Conservation (phyloP, 2,888 invertebrate species). For the Sinotaia quadrata region DNA sequence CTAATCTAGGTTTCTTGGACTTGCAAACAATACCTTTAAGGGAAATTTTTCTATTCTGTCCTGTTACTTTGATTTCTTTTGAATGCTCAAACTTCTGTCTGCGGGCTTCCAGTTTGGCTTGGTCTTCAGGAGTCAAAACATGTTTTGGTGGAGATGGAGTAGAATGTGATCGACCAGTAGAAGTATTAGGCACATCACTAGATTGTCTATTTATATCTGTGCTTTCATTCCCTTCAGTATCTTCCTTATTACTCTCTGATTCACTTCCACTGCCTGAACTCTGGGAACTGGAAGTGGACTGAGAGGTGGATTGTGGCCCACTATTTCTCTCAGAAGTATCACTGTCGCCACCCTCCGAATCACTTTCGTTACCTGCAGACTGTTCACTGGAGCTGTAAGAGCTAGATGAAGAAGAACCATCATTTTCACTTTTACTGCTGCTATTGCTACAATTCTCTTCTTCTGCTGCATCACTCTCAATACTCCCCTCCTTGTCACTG, state of each 20-base stretch:
- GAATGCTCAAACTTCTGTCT: slow-evolving; percentile 45
- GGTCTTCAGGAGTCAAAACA: slow-evolving; percentile 37
- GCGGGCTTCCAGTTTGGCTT: slow-evolving; percentile 46
- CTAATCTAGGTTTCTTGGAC: slow-evolving; percentile 26
- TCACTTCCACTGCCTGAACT: not conserved
- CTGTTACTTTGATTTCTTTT: slow-evolving; percentile 31
- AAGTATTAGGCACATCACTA: no score
- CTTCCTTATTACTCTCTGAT: slow-evolving; percentile 2
- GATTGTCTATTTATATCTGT: not conserved
- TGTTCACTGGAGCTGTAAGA: slow-evolving; percentile 3
- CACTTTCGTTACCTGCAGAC: slow-evolving; percentile 7
- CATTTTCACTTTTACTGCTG: not conserved
- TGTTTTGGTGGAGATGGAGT: slow-evolving; percentile 24
- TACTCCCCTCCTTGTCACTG: not conserved
- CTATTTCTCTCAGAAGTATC: not conserved
- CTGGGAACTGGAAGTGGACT: not conserved
- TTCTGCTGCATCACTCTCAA: slow-evolving; percentile 11
- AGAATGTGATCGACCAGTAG: no score
- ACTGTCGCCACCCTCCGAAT: slow-evolving; percentile 7
- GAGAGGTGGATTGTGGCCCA: not conserved
- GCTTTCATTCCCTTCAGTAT: not conserved
- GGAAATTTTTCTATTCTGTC: slow-evolving; percentile 48
- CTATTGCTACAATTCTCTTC: slow-evolving; percentile 7
- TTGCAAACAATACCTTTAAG: slow-evolving; percentile 46
- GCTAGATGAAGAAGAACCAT: slow-evolving; percentile 7